Base-by-base conservation (phyloP, 2,113 vertebrate genomes). In the Tylochromis polylepis region DNA sequence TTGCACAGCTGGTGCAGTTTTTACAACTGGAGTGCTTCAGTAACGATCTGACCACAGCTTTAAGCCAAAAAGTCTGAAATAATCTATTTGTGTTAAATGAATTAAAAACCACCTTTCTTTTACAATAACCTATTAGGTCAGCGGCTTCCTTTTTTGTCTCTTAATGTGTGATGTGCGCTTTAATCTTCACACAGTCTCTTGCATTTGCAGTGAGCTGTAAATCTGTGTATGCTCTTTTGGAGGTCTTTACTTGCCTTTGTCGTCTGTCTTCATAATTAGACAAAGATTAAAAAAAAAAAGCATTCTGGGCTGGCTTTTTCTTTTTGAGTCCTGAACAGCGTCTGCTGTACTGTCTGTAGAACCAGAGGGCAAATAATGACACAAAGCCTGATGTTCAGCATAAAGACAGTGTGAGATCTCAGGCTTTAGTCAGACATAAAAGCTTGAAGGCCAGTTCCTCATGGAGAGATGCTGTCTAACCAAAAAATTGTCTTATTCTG, bases 261-360 rank as follows among this genome's bases (percentile, higher is more conserved):
- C 53, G 6, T 3, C 14, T 6, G 43, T 79, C 81, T 78, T 67
- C 43, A 75, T 57, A 87, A 53, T 70, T 62, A 70, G 46, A 59
- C 12, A 11, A 58, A 49, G 82, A 89, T 75, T 70, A 10, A 67
- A 65, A 70, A 58, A 43, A 43, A 81, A 85, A 79, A 22, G 27
- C 46, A 59, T 60, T 38, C 34, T 77, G 57, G 18, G 72, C 38
- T 82, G 58, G 70, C 24, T 4, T 55, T 86, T 90, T 81, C 60
- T 79, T 82, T 85, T 81, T 41, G 60, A 88, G 84, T 31, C 7
- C 60, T 56, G 6, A 43, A 46, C 41, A 78, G 31, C 77, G 55
- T 86, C 27, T 38, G 2, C 46, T 38, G 58, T 55, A 11, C 51
- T 83, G 58, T 58, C 94, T 96, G 96, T 93, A 96, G 18, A 82